Conservation (phyloP, 2,888 invertebrate species). For the Dynastes maya region DNA sequence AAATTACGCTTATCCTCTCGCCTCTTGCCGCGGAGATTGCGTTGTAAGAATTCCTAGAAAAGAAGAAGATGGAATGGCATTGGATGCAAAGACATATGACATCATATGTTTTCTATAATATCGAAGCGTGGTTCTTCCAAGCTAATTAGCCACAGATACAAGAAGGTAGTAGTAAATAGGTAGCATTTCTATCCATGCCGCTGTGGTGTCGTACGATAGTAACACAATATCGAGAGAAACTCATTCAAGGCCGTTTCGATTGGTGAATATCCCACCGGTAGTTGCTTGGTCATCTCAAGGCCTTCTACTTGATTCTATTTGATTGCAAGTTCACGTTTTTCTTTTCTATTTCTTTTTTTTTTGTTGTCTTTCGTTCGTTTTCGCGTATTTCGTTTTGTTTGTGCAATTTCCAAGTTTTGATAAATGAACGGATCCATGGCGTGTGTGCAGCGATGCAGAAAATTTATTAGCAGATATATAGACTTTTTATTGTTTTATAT, state of each 20-base stretch:
- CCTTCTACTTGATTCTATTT: slow-evolving; percentile 33
- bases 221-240: slow-evolving; percentile 43
- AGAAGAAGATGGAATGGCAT: neutral
- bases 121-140: slow-evolving; percentile 16
- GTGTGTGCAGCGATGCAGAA: slow-evolving; percentile 7
- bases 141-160: slow-evolving; percentile 12
- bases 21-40: neutral
- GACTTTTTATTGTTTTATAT: neutral
- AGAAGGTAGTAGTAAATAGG: no score
- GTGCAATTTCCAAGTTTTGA: slow-evolving; percentile 27
- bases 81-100: slow-evolving; percentile 18
- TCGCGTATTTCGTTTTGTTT: slow-evolving; percentile 20
- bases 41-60: neutral
- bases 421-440: slow-evolving; percentile 5
- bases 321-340: slow-evolving; percentile 37
- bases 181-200: neutral
- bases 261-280: slow-evolving; percentile 45
- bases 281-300: slow-evolving; percentile 46
- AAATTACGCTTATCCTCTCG: slow-evolving; percentile 13
- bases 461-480: slow-evolving; percentile 2
- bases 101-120: slow-evolving; percentile 26
- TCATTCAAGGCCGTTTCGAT: slow-evolving; percentile 42
- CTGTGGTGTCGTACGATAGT: slow-evolving; percentile 4
- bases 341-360: slow-evolving; percentile 2
- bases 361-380: neutral